Evolutionary conservation across 2,797 vertebrate species (phyloP).

Genomic region (Smutsia temminckii): DNA sequence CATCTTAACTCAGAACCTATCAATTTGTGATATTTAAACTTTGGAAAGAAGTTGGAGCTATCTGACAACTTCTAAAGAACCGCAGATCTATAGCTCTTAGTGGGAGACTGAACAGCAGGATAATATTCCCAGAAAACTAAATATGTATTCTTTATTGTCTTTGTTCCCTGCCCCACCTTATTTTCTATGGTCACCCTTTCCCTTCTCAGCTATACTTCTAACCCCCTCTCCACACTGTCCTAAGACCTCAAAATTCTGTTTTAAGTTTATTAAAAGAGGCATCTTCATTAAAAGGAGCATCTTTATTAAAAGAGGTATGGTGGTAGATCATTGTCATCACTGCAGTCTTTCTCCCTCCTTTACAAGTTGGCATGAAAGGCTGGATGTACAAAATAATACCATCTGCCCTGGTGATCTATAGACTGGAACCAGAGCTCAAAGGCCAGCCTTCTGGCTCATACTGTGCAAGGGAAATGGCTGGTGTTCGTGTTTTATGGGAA

Average conservation of each 20-base stretch:
- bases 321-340: constrained; percentile 55
- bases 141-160: constrained; percentile 33
- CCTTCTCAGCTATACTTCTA: background rate
- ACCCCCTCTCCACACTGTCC: background rate
- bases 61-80: constrained; percentile 67
- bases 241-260: constrained; percentile 33
- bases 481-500: constrained; percentile 62
- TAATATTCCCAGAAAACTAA: constrained; percentile 24
- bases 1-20: constrained; percentile 34
- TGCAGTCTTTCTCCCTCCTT: constrained; percentile 60
- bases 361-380: constrained; percentile 67
- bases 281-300: constrained; percentile 38
- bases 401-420: constrained; percentile 68
- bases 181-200: constrained; percentile 31
- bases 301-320: constrained; percentile 6
- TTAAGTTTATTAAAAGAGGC: constrained; percentile 49
- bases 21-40: constrained; percentile 64
- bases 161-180: background rate
- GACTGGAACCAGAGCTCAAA: constrained; percentile 61
- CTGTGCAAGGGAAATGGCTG: constrained; percentile 58
- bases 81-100: constrained; percentile 58
- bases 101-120: constrained; percentile 67
- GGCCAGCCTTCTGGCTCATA: constrained; percentile 68
- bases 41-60: constrained; percentile 69
- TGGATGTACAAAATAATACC: constrained; percentile 73